Evolutionary conservation across 2,797 vertebrate species (phyloP), one percentile per base, ranked within the genome.

Genomic region (Pelodytes ibericus): DNA sequence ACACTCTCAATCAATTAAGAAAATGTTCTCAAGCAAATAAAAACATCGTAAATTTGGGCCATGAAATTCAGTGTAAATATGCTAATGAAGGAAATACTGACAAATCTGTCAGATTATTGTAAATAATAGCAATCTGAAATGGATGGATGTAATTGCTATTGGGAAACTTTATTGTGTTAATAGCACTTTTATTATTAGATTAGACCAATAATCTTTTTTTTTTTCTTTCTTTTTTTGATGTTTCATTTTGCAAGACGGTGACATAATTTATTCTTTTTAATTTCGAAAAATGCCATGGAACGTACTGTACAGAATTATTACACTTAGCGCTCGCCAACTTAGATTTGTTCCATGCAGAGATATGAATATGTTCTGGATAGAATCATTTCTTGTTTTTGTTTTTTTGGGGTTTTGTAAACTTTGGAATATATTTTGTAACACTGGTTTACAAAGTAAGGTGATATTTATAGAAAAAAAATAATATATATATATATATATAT

Each of bases 1-100:
- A 90, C 85, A 90, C 90, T 91, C 86, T 88, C 88, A 92, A 92
- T 93, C 91, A 93, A 92, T 90, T 89, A 91, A 92, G 90, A 85
- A 92, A 92, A 92, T 92, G 88, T 90, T 89, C 86, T 87, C 87
- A 87, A 87, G 82, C 84, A 90, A 90, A 86, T 87, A 90, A 91
- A 88, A 85, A 86, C 77, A 84, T 84, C 83, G 90, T 90, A 91
- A 92, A 92, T 94, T 90, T 92, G 86, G 92, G 92, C 57, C 87
- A 86, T 87, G 83, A 85, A 87, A 87, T 92, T 91, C 92, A 89
- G 85, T 92, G 92, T 90, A 92, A 92, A 94, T 92, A 91, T 91
- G 91, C 91, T 91, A 87, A 87, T 89, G 86, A 89, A 90, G 89
- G 90, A 93, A 92, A 92, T 90, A 87, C 85, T 89, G 88, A 88